Base-by-base conservation (phyloP, 2,113 vertebrate species). In the Petaurus breviceps region DNA sequence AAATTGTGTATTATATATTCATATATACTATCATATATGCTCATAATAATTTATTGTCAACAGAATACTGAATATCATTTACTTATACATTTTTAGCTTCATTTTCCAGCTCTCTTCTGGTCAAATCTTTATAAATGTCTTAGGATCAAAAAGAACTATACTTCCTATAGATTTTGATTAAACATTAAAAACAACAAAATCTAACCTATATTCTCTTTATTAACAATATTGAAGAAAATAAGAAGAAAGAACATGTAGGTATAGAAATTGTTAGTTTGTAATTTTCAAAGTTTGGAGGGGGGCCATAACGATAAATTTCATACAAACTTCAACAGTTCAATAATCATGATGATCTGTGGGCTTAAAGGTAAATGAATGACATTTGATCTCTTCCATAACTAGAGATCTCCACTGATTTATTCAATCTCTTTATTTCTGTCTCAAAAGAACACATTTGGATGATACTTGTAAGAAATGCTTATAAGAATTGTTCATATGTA, bases 261-360 rank as follows among this genome's bases (percentile, higher is more conserved):
- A 31, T 51, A 43, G 90, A 51, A 37, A 90, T 89, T 50, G 46
- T 52, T 89, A 89, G 95, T 95, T 97, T 92, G 96, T 96, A 25
- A 84, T 97, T 95, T 89, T 94, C 0, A 95, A 89, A 96, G 92
- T 96, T 37, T 22, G 84, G 90, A 95, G 91, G 55, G 68, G 97
- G 97, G 0, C 37, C 96, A 84, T 61, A 77, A 5, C 54, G 98
- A 94, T 93, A 96, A 89, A 97, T 98, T 96, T 89, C 84, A 96
- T 94, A 96, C 94, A 49, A 49, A 49, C 47, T 49, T 98, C 91
- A 92, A 14, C 89, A 95, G 84, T 95, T 25, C 90, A 96, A 54
- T 94, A 96, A 97, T 23, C 68, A 95, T 55, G 31, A 93, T 50
- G 97, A 95, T 94, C 25, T 31, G 92, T 90, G 96, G 0, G 0